A percentile compares a stretch with the other conserved stretches of the same genome.
Evolutionary conservation across 1,140 invertebrate species (phyloP).

Genomic region (Ectropis grisescens): DNA sequence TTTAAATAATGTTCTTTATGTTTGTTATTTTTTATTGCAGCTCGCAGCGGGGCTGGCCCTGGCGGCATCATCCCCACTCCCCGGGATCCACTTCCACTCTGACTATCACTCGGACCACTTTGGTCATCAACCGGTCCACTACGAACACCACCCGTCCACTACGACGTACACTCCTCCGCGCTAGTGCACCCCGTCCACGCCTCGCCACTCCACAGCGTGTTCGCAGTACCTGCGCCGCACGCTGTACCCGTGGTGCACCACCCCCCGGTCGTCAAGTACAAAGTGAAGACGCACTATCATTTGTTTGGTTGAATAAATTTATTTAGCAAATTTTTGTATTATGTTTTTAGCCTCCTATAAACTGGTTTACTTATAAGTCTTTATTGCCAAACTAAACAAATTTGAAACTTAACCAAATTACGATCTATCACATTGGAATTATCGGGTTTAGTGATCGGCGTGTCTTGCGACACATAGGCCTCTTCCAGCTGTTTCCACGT

Average conservation of each 20-base stretch:
- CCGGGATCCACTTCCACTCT: not conserved
- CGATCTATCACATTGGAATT: too few species aligned
- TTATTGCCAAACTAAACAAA: too few species aligned
- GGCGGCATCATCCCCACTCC: conserved; percentile 3
- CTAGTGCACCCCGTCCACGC: conserved; percentile 4
- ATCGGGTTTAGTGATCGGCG: too few species aligned
- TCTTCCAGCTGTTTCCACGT: too few species aligned
- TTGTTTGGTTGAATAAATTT: conserved; percentile 21
- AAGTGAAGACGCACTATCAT: conserved; percentile 26
- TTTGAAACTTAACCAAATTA: too few species aligned
- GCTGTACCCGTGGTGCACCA: conserved; percentile 10
- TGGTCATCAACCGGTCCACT: not conserved
- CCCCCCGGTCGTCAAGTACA: conserved; percentile 20
- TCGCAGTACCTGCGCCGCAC: conserved; percentile 5
- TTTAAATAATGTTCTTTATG: too few species aligned
- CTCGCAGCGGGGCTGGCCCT: conserved; percentile 4
- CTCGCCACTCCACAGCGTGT: conserved; percentile 2
- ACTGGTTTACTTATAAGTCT: too few species aligned
- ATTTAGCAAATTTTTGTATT: conserved; percentile 1
- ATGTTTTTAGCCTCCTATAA: conserved; percentile 7
- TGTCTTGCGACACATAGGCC: too few species aligned
- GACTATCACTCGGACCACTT: not conserved
- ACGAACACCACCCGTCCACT: too few species aligned
- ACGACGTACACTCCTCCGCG: not conserved
- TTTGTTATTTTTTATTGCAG: too few species aligned